These are phyloP conservation scores for Heliconius hortense DNA, from an alignment of 2,888 invertebrate genomes.

Conservation along the genomic window DNA sequence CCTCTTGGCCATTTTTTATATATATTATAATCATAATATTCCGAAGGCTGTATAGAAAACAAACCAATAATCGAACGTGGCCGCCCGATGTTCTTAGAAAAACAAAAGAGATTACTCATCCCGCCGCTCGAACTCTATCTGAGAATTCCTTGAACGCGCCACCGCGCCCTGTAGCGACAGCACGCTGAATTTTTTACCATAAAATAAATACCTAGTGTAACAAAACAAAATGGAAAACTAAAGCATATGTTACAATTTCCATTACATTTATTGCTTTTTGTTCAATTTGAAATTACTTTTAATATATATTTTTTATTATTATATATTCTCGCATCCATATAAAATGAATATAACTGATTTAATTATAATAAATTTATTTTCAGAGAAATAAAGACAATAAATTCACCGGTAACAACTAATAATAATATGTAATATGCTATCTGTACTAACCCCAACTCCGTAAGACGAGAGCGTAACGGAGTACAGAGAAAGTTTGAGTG, in stretches of 20 bases:
- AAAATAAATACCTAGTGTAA: slow-evolving; percentile 25
- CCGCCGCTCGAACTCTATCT: slow-evolving; percentile 77
- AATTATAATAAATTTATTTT: neutral
- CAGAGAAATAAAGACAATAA: neutral
- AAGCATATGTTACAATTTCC: slow-evolving; percentile 8
- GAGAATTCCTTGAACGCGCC: slow-evolving; percentile 73
- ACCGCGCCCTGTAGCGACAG: slow-evolving; percentile 64
- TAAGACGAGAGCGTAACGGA: slow-evolving; percentile 74
- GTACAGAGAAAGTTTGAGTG: slow-evolving; percentile 82
- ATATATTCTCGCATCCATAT: neutral
- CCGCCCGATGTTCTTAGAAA: slow-evolving; percentile 68
- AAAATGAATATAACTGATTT: neutral
- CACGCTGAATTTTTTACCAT: slow-evolving; percentile 45
- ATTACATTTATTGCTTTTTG: neutral
- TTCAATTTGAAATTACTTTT: neutral
- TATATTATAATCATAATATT: slow-evolving; percentile 24
- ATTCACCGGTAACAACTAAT: slow-evolving; percentile 41
- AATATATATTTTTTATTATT: neutral
- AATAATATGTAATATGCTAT: slow-evolving; percentile 52
- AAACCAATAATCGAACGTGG: slow-evolving; percentile 68
- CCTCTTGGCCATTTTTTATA: neutral
- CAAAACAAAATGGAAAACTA: slow-evolving; percentile 11
- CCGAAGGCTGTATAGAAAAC: slow-evolving; percentile 52
- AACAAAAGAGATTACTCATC: slow-evolving; percentile 82
- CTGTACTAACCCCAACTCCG: slow-evolving; percentile 72